A percentile compares a stretch with the other conserved stretches of the same genome.
These are phyloP conservation scores for Archips xylosteana DNA, from an alignment of 2,888 invertebrate genomes.

Conservation along the genomic window DNA sequence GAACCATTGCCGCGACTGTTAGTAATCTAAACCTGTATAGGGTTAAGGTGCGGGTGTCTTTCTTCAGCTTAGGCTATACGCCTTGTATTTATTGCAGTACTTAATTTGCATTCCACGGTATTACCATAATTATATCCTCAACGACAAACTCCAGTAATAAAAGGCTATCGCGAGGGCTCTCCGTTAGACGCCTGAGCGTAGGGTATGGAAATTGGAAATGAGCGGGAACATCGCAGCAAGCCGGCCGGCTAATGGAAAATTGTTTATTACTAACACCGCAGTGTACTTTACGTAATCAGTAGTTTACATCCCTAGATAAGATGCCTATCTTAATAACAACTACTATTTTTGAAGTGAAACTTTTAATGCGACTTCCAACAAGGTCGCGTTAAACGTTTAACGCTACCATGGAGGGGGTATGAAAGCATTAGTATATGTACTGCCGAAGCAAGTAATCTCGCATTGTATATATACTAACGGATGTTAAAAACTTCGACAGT, in stretches of 20 bases:
- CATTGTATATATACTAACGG: no score
- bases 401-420: no score
- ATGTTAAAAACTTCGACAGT: no score
- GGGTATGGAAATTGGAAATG: slow-evolving; percentile 71
- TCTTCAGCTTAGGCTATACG: slow-evolving; percentile 63
- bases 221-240: slow-evolving; percentile 52
- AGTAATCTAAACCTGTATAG: slow-evolving; percentile 17
- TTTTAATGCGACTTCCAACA: no score
- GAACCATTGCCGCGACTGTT: slow-evolving; percentile 21
- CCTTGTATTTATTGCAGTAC: slow-evolving; percentile 71
- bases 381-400: no score
- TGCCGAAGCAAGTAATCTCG: no score
- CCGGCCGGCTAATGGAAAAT: slow-evolving; percentile 74
- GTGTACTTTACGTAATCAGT: slow-evolving; percentile 31
- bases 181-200: slow-evolving; percentile 55
- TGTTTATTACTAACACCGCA: slow-evolving; percentile 72
- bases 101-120: slow-evolving; percentile 76
- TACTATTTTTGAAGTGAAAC: no score
- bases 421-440: no score
- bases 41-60: slow-evolving; percentile 37
- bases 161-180: slow-evolving; percentile 66
- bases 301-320: slow-evolving; percentile 1
- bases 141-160: slow-evolving; percentile 72
- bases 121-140: slow-evolving; percentile 76
- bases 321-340: not conserved